These are phyloP conservation scores for Rhabdornis inornatus DNA, from an alignment of 2,113 vertebrate species.

Conservation along the genomic window DNA sequence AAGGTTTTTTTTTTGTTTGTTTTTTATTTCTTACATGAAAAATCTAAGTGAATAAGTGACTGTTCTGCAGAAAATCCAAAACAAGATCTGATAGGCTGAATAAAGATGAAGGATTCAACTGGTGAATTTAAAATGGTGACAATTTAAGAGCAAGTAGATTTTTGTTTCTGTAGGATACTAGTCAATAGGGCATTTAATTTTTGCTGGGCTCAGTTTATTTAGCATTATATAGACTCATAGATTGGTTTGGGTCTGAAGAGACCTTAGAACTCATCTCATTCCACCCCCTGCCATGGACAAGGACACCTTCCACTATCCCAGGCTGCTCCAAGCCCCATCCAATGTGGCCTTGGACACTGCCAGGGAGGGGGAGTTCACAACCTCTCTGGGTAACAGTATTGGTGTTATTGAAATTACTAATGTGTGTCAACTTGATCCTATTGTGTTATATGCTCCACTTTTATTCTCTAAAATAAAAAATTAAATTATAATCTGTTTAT, in stretches of 20 bases:
- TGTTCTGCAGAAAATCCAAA: not conserved
- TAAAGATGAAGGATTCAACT: not conserved
- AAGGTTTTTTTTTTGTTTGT: not conserved
- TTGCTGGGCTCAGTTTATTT: not conserved
- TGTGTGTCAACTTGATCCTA: accelerated
- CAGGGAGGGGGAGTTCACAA: not conserved
- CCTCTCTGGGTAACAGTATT: not conserved
- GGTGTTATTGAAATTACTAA: not conserved
- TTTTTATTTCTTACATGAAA: not conserved
- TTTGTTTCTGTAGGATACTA: not conserved
- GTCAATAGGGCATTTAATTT: not conserved
- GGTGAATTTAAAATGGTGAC: not conserved
- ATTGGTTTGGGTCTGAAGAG: not conserved
- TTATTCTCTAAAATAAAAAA: not conserved
- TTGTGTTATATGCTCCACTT: not conserved
- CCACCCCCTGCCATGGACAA: not conserved
- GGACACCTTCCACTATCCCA: not conserved
- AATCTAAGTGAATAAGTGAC: not conserved
- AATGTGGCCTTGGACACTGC: accelerated
- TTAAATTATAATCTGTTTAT: not conserved
- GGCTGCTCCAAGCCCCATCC: not conserved
- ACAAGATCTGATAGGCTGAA: not conserved
- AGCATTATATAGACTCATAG: not conserved
- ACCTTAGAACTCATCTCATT: not conserved
- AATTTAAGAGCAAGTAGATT: not conserved